Conservation (phyloP, 2,113 vertebrate genomes). For the Argyrosomus japonicus region DNA sequence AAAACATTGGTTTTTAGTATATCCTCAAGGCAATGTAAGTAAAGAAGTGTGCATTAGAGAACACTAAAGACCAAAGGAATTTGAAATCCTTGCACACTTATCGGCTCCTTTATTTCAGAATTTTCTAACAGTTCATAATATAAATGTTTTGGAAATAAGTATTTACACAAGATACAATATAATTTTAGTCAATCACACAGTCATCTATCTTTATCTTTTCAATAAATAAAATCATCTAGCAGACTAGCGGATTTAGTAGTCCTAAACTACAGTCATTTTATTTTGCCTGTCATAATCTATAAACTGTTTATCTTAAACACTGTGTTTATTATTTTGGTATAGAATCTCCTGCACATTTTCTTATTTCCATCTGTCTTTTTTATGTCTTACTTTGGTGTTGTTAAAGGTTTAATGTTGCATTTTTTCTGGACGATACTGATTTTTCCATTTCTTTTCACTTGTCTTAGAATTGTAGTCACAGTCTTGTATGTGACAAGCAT, state of each 20-base stretch:
- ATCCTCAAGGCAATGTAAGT: background rate
- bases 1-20: background rate
- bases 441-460: background rate
- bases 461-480: background rate
- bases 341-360: background rate
- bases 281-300: background rate
- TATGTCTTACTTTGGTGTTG: background rate
- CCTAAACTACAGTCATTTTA: no score
- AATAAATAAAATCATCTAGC: no score
- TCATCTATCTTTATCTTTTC: background rate
- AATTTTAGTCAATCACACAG: background rate
- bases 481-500: background rate
- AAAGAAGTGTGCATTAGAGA: background rate
- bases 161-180: no score
- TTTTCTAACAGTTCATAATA: background rate
- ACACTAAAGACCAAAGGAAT: background rate
- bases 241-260: no score
- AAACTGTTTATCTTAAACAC: no score
- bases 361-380: background rate
- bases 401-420: background rate
- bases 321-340: background rate
- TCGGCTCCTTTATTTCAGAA: background rate
- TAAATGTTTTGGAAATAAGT: background rate
- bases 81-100: background rate
- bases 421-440: background rate